A percentile compares a stretch with the other conserved stretches of the same genome.
These are phyloP conservation scores for Dreissena rostriformis DNA, from an alignment of 1,140 invertebrate genomes.

Conservation along the genomic window DNA sequence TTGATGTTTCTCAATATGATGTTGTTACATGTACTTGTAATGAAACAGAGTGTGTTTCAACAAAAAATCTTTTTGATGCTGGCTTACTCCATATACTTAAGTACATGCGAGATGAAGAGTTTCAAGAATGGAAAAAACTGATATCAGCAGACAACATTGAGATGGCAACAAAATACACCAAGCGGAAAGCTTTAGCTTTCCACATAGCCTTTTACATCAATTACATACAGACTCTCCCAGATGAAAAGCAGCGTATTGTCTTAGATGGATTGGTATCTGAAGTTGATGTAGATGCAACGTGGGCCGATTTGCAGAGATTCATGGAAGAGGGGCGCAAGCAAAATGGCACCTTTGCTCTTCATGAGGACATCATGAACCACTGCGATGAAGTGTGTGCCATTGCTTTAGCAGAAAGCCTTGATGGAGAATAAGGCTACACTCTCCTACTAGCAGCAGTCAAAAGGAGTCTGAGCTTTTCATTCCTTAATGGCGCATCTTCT, in stretches of 20 bases:
- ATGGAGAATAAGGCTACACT: slow-evolving; percentile 8
- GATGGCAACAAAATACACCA: slow-evolving; percentile 28
- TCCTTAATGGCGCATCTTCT: slow-evolving; percentile 31
- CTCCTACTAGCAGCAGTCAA: slow-evolving; percentile 27
- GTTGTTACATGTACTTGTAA: too few relatives aligned
- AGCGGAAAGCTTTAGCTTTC: not conserved
- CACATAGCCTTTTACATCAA: not conserved
- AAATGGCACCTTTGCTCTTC: slow-evolving; percentile 33
- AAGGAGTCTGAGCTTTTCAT: slow-evolving; percentile 19
- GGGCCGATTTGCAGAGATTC: slow-evolving; percentile 3
- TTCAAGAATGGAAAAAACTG: slow-evolving; percentile 31
- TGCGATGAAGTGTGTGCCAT: slow-evolving; percentile 21
- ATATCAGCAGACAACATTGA: slow-evolving; percentile 39
- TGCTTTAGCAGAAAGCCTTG: slow-evolving; percentile 14
- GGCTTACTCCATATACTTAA: slow-evolving; percentile 34
- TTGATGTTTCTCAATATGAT: too few relatives aligned
- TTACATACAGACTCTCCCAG: slow-evolving; percentile 16
- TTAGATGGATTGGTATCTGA: not conserved
- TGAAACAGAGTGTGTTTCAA: too few relatives aligned
- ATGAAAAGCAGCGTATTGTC: not conserved
- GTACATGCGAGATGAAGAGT: slow-evolving; percentile 38
- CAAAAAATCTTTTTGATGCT: too few relatives aligned
- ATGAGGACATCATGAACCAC: slow-evolving; percentile 37
- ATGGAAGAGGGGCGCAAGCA: slow-evolving; percentile 1
- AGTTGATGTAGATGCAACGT: not conserved